These are phyloP conservation scores for Leptocoma aspasia DNA, from an alignment of 2,113 vertebrate genomes.

Conservation along the genomic window DNA sequence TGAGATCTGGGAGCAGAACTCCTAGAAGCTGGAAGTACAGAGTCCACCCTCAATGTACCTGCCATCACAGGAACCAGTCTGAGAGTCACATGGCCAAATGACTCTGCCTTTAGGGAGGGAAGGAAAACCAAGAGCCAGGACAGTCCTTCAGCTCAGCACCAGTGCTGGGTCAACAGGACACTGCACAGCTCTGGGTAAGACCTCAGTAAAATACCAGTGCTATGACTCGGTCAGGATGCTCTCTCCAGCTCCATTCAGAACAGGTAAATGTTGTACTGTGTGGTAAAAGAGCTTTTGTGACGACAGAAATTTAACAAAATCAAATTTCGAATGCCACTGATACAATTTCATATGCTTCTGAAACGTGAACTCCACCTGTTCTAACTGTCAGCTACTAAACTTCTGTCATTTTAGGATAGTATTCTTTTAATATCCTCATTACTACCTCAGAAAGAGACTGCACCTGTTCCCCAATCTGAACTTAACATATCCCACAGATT, in stretches of 20 bases:
- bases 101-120: background rate
- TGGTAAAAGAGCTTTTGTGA: background rate
- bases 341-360: background rate
- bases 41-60: background rate
- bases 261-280: too few relatives aligned
- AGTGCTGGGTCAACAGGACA: background rate
- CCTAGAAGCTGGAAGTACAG: background rate
- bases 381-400: background rate
- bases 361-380: background rate
- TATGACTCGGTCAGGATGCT: background rate
- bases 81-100: background rate
- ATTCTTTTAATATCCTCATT: background rate
- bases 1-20: background rate
- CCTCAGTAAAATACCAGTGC: background rate
- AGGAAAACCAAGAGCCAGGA: rapidly evolving
- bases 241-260: background rate
- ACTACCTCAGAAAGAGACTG: background rate
- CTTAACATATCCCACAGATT: background rate
- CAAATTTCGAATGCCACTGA: background rate
- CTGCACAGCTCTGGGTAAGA: background rate
- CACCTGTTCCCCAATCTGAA: background rate
- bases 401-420: background rate
- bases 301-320: background rate
- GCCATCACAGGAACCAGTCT: background rate
- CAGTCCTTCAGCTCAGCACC: background rate